Conservation (phyloP, 1,140 invertebrate genomes). For the Drosophila athabasca region DNA sequence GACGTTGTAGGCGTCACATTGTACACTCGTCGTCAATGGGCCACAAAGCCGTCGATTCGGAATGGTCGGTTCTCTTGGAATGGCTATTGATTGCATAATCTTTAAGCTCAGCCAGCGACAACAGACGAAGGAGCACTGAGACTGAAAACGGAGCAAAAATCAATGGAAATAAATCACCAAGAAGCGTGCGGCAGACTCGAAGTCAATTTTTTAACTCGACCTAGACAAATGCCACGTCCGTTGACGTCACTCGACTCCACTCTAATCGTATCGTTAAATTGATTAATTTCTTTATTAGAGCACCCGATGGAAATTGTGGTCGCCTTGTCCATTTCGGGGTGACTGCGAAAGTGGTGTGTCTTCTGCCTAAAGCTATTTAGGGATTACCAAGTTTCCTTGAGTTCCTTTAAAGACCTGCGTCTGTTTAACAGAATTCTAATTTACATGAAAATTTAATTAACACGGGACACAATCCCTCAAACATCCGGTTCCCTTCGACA, state of each 20-base stretch:
- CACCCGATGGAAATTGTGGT: conserved; percentile 36
- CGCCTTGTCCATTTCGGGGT: conserved; percentile 14
- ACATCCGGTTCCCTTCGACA: neutral
- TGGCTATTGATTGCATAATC: conserved; percentile 66
- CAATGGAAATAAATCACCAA: conserved; percentile 64
- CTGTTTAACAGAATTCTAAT: conserved; percentile 14
- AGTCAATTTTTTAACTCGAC: conserved; percentile 33
- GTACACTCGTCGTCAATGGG: conserved; percentile 26
- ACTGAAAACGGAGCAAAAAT: conserved; percentile 28
- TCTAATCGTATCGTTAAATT: conserved; percentile 71
- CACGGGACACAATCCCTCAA: neutral
- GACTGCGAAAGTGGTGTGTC: conserved; percentile 19
- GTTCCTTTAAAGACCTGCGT: neutral
- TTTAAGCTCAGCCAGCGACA: conserved; percentile 47
- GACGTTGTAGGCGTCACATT: conserved; percentile 42
- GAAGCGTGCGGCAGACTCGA: conserved; percentile 42
- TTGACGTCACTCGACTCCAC: conserved; percentile 54
- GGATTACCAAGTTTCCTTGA: neutral
- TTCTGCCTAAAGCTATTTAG: conserved; percentile 12
- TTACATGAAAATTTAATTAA: conserved; percentile 1
- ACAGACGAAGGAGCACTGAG: conserved; percentile 27
- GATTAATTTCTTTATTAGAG: conserved; percentile 75
- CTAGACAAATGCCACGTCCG: conserved; percentile 51
- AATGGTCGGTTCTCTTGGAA: conserved; percentile 35
- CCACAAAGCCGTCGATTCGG: conserved; percentile 19